These are phyloP conservation scores for Elymnias hypermnestra DNA, from an alignment of 1,140 invertebrate genomes.

Conservation along the genomic window DNA sequence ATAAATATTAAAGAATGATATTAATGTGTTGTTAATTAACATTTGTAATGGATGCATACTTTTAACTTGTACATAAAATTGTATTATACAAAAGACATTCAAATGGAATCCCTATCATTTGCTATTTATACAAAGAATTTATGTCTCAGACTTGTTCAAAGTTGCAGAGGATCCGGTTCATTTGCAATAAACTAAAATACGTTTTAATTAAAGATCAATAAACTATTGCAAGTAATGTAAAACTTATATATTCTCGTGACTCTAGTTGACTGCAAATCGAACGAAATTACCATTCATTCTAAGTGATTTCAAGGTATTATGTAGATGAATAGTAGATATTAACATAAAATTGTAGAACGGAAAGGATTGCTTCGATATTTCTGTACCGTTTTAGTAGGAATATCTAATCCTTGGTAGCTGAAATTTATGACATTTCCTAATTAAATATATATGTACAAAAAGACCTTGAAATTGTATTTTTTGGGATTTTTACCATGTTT, in stretches of 20 bases:
- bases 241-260: background rate
- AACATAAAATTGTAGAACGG: background rate
- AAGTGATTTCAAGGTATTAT: background rate
- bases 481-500: too few relatives aligned
- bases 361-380: conserved; percentile 1
- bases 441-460: too few relatives aligned
- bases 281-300: background rate
- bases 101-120: background rate
- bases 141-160: background rate
- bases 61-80: too few relatives aligned
- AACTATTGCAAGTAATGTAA: conserved; percentile 2
- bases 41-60: too few relatives aligned
- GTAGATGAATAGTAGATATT: background rate
- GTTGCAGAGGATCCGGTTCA: background rate
- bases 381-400: too few relatives aligned
- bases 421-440: too few relatives aligned
- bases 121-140: background rate
- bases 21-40: too few relatives aligned
- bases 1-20: too few relatives aligned
- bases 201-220: background rate
- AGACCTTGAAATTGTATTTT: too few relatives aligned
- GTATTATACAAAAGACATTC: background rate
- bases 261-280: background rate
- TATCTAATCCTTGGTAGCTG: too few relatives aligned
- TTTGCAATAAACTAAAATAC: background rate